Evolutionary conservation across 2,888 invertebrate genomes (phyloP).

Genomic region (Callyntrura guangdongensis): DNA sequence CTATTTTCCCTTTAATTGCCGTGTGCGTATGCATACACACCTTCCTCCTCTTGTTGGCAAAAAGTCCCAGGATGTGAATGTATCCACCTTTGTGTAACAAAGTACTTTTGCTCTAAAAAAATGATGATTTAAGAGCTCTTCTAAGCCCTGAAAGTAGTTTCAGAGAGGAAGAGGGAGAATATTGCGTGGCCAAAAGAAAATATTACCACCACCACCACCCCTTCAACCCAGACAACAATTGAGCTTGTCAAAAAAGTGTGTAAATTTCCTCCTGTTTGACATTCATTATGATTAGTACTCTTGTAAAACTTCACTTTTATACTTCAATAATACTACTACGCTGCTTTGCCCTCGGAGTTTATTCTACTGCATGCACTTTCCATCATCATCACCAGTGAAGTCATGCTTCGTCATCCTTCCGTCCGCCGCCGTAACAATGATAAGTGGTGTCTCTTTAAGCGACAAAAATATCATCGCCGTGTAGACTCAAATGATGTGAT

Average conservation of each 20-base stretch:
- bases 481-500: background rate
- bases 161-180: background rate
- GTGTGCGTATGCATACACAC: no score
- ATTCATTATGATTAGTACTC: slow-evolving; percentile 48
- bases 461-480: slow-evolving; percentile 20
- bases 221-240: slow-evolving; percentile 59
- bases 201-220: slow-evolving; percentile 24
- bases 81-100: slow-evolving; percentile 2
- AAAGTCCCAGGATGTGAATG: no score
- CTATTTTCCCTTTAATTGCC: slow-evolving; percentile 32
- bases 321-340: slow-evolving; percentile 16
- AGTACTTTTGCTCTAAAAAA: slow-evolving; percentile 10
- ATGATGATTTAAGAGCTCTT: background rate
- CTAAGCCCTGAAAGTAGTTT: background rate
- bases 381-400: background rate
- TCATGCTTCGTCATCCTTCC: background rate
- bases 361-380: background rate
- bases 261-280: slow-evolving; percentile 45
- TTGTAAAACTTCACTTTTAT: slow-evolving; percentile 46
- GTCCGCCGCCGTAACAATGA: background rate
- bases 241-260: slow-evolving; percentile 52
- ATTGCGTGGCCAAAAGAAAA: background rate
- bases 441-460: background rate
- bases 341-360: background rate
- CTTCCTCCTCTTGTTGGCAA: no score